A percentile compares a stretch with the other conserved stretches of the same genome.
Conservation (phyloP, 2,113 vertebrate genomes). For the Siphamia tubifer region DNA sequence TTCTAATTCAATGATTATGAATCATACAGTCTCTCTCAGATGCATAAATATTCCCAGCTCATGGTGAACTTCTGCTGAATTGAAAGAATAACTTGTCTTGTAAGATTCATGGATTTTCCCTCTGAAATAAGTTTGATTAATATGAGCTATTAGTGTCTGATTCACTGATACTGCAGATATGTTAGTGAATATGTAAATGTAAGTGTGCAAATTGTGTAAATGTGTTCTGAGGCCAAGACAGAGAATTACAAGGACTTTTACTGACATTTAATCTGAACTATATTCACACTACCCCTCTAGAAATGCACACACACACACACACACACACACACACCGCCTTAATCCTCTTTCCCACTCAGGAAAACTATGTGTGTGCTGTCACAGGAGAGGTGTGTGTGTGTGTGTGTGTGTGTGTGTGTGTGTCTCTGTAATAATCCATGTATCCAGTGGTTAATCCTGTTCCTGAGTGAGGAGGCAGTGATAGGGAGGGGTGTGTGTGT, state of each 20-base stretch:
- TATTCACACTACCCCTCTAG: slow-evolving; percentile 66
- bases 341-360: too few relatives aligned
- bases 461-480: slow-evolving; percentile 1
- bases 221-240: slow-evolving; percentile 51
- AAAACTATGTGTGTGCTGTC: too few relatives aligned
- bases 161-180: slow-evolving; percentile 9
- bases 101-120: slow-evolving; percentile 68
- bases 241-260: slow-evolving; percentile 59
- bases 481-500: too few relatives aligned
- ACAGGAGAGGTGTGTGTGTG: too few relatives aligned
- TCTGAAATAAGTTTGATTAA: slow-evolving; percentile 67
- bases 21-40: neutral
- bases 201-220: slow-evolving; percentile 66
- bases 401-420: too few relatives aligned
- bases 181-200: too few relatives aligned
- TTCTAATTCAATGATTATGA: too few relatives aligned
- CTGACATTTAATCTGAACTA: slow-evolving; percentile 69
- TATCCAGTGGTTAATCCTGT: slow-evolving; percentile 34
- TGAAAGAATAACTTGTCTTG: slow-evolving; percentile 56
- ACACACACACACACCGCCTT: slow-evolving; percentile 20
- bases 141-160: slow-evolving; percentile 52
- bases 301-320: slow-evolving; percentile 34
- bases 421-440: too few relatives aligned
- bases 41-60: slow-evolving; percentile 29
- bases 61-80: slow-evolving; percentile 29